phyloP scores from a whole-genome alignment of 2,797 vertebrate genomes.

The Selene dorsalis region DNA sequence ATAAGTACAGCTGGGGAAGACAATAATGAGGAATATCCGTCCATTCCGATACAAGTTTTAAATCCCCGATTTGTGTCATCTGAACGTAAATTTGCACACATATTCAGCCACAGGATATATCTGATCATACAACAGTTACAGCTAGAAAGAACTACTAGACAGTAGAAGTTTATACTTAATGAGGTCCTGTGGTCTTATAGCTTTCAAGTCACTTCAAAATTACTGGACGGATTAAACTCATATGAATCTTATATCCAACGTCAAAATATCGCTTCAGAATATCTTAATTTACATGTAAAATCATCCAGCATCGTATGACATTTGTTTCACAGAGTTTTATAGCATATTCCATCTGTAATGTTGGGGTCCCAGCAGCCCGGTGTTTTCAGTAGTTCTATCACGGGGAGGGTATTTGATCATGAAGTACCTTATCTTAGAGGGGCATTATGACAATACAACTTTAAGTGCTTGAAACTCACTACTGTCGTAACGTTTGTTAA shows the following conservation, averaged over 20 bases:
- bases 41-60: background rate
- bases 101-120: background rate
- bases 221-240: background rate
- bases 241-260: background rate
- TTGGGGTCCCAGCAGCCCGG: background rate
- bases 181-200: background rate
- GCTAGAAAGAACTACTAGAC: background rate
- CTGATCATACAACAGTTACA: background rate
- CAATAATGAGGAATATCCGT: background rate
- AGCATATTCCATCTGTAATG: background rate
- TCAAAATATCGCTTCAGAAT: background rate
- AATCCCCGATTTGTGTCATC: background rate
- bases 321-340: background rate
- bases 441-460: rapidly evolving
- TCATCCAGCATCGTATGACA: background rate
- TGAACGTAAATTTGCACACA: background rate
- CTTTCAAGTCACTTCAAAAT: background rate
- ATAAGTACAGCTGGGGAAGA: background rate
- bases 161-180: background rate
- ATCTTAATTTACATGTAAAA: background rate
- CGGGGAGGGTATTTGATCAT: background rate
- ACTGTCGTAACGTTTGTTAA: background rate
- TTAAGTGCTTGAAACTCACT: background rate
- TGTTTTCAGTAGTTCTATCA: background rate
- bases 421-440: background rate